phyloP scores from a whole-genome alignment of 2,797 vertebrate genomes.

The Pseudomugil gertrudae region DNA sequence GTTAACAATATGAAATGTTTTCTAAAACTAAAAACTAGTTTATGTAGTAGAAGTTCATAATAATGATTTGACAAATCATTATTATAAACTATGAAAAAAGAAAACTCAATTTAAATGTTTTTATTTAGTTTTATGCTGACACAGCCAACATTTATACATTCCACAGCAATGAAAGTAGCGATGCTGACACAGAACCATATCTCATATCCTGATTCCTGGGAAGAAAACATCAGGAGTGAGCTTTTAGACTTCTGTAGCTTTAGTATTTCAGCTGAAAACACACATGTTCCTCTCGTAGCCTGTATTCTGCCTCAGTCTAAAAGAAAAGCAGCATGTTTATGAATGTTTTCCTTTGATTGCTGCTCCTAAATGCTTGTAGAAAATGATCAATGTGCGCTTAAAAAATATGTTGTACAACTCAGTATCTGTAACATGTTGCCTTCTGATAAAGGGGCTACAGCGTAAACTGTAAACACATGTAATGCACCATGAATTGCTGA shows the following conservation, averaged over 20 bases:
- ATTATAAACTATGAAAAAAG: not conserved
- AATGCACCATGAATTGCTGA: conserved; percentile 74
- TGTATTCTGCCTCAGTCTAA: conserved; percentile 13
- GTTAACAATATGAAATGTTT: not conserved
- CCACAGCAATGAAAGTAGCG: conserved; percentile 36
- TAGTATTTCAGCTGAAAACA: not conserved
- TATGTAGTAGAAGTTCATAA: not conserved
- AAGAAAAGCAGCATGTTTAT: conserved; percentile 7
- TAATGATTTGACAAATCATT: too few relatives aligned
- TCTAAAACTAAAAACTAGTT: not conserved
- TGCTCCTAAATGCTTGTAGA: conserved; percentile 16
- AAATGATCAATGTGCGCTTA: conserved; percentile 26
- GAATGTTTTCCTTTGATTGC: conserved; percentile 28
- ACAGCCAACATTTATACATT: conserved; percentile 35
- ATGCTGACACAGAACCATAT: conserved; percentile 34
- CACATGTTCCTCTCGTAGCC: conserved; percentile 12
- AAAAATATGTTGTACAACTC: conserved; percentile 49
- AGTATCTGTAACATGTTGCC: conserved; percentile 63
- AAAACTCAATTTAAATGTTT: not conserved
- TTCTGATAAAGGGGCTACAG: conserved; percentile 66
- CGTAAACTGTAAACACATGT: conserved; percentile 61
- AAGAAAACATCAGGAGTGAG: conserved; percentile 1
- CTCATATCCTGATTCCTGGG: conserved; percentile 47
- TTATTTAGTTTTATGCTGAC: conserved; percentile 13
- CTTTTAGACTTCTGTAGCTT: conserved; percentile 4